These are phyloP conservation scores for Augiades crinisus DNA, from an alignment of 2,888 invertebrate genomes.

Conservation along the genomic window DNA sequence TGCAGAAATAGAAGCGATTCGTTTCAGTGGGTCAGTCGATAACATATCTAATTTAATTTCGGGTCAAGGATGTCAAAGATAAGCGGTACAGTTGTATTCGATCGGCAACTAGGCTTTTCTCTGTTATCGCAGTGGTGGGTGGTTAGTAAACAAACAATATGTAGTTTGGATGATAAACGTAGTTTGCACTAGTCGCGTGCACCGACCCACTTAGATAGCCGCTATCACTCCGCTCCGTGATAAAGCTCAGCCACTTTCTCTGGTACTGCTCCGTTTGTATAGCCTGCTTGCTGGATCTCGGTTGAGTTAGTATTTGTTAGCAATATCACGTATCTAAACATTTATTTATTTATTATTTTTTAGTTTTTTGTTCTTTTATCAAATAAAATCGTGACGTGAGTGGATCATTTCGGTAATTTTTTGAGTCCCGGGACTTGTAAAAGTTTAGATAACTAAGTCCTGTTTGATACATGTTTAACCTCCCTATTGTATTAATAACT, in stretches of 20 bases:
- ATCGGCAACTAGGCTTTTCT: constrained; percentile 17
- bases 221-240: constrained; percentile 60
- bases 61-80: constrained; percentile 45
- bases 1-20: constrained; percentile 27
- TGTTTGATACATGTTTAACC: too few relatives aligned
- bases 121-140: constrained; percentile 22
- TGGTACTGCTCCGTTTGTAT: constrained; percentile 32
- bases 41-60: constrained; percentile 42
- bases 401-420: too few relatives aligned
- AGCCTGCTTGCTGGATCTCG: neutral
- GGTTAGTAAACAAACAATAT: constrained; percentile 45
- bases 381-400: too few relatives aligned
- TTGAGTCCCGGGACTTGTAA: too few relatives aligned
- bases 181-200: constrained; percentile 56
- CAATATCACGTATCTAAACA: too few relatives aligned
- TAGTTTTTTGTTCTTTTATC: too few relatives aligned
- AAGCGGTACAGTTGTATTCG: constrained; percentile 22
- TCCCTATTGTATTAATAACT: too few relatives aligned
- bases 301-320: neutral
- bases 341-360: too few relatives aligned
- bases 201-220: constrained; percentile 71
- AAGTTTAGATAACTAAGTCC: too few relatives aligned
- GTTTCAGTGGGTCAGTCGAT: constrained; percentile 40
- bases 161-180: constrained; percentile 49
- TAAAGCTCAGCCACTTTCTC: constrained; percentile 66